These are phyloP conservation scores for Xenopus borealis DNA, from an alignment of 2,113 vertebrate species.

Conservation along the genomic window DNA sequence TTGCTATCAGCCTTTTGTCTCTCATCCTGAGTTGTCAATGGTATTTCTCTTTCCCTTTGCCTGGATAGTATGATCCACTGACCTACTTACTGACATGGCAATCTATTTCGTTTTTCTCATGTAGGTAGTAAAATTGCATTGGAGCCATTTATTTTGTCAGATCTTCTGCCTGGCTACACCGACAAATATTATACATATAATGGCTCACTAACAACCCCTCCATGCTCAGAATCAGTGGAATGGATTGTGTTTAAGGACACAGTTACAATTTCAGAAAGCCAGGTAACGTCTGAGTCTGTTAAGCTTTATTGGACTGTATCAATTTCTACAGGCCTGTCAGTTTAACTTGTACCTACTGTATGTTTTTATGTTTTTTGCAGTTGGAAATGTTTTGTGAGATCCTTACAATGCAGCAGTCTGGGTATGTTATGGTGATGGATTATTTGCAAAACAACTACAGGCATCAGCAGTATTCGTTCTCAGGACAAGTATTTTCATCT, in stretches of 20 bases:
- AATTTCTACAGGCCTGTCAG: too few species aligned
- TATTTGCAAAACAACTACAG: slow-evolving; percentile 96
- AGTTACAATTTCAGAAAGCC: slow-evolving; percentile 80
- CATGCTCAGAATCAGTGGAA: slow-evolving; percentile 88
- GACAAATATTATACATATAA: slow-evolving; percentile 94
- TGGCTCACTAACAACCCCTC: slow-evolving; percentile 87
- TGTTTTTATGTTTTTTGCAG: slow-evolving; percentile 58
- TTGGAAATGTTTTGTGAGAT: slow-evolving; percentile 92
- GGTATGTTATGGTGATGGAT: slow-evolving; percentile 97
- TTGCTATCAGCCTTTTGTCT: too few species aligned
- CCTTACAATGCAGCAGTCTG: slow-evolving; percentile 96
- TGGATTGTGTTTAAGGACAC: slow-evolving; percentile 94
- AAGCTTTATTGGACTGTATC: too few species aligned
- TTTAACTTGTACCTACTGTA: not conserved
- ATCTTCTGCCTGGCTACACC: slow-evolving; percentile 85
- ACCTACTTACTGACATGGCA: too few species aligned
- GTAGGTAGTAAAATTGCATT: slow-evolving; percentile 79
- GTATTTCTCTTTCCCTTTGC: too few species aligned
- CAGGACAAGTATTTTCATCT: slow-evolving; percentile 91
- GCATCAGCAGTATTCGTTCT: slow-evolving; percentile 85
- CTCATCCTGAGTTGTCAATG: too few species aligned
- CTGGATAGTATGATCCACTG: too few species aligned
- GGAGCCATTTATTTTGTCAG: slow-evolving; percentile 73
- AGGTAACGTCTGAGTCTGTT: slow-evolving; percentile 65
- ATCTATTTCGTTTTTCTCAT: slow-evolving; percentile 42